Conservation (phyloP, 2,113 vertebrate species). For the Asarcornis scutulata region DNA sequence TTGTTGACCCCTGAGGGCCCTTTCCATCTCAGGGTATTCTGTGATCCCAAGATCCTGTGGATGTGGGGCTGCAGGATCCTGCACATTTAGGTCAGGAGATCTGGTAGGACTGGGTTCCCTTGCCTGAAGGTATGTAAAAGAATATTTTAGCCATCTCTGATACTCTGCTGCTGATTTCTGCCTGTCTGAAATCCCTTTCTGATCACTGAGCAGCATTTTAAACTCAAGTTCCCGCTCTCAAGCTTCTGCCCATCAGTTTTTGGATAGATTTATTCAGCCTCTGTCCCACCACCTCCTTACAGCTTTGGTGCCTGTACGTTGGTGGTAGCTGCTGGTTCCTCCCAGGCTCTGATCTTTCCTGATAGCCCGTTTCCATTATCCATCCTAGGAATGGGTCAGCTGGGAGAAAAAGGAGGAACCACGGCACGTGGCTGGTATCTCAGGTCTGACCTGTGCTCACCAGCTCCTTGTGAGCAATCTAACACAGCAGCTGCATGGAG, state of each 20-base stretch:
- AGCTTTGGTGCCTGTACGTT: not conserved
- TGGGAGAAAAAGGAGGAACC: not conserved
- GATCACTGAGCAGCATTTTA: not conserved
- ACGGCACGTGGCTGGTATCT: not conserved
- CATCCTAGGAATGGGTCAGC: rapidly evolving
- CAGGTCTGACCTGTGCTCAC: not conserved
- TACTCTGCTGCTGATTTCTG: not conserved
- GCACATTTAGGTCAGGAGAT: not conserved
- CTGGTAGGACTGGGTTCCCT: not conserved
- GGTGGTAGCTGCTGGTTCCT: not conserved
- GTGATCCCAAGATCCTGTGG: not conserved
- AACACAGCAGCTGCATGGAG: not conserved
- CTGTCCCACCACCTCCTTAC: not conserved
- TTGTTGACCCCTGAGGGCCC: not conserved
- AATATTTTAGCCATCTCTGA: not conserved
- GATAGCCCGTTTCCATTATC: not conserved
- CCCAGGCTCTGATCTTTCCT: not conserved
- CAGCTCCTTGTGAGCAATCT: not conserved
- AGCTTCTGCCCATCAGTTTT: not conserved
- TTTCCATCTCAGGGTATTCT: not conserved
- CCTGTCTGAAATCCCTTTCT: not conserved
- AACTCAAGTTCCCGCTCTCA: not conserved
- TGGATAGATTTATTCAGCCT: not conserved
- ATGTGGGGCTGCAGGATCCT: not conserved
- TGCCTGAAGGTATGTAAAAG: not conserved